Conservation (phyloP, 1,140 invertebrate genomes). For the Drosophila sp. region DNA sequence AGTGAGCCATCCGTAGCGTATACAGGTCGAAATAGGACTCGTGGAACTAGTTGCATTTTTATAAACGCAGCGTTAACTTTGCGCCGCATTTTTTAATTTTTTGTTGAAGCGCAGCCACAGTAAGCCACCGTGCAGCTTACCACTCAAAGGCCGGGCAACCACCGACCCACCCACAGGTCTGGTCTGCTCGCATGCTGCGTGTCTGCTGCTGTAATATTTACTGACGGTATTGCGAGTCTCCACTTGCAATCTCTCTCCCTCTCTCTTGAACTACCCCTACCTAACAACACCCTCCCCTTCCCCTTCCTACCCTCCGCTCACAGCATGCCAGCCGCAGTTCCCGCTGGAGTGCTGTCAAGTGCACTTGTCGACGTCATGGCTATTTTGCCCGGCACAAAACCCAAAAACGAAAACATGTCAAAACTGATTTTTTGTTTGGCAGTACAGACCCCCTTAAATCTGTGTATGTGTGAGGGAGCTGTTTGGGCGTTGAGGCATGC, state of each 20-base stretch:
- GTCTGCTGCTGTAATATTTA: constrained; percentile 71
- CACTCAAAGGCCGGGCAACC: neutral
- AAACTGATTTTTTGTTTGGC: constrained; percentile 64
- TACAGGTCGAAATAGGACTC: constrained; percentile 38
- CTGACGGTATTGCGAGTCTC: constrained; percentile 52
- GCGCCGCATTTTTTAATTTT: constrained; percentile 41
- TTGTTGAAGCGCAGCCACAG: constrained; percentile 33
- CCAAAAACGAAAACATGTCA: constrained; percentile 67
- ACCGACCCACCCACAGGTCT: neutral
- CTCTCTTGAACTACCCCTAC: no score
- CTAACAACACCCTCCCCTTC: no score
- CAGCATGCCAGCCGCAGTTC: constrained; percentile 20
- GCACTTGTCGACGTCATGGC: constrained; percentile 81
- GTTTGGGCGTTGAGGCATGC: constrained; percentile 3
- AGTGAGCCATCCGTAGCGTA: constrained; percentile 35
- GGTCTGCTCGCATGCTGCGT: constrained; percentile 43
- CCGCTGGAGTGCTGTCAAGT: constrained; percentile 72
- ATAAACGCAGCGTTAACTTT: constrained; percentile 61
- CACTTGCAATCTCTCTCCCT: constrained; percentile 17
- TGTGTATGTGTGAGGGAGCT: neutral
- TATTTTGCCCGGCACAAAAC: constrained; percentile 70
- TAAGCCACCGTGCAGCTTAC: neutral
- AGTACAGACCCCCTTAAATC: neutral
- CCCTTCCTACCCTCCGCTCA: neutral
- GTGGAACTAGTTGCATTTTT: constrained; percentile 79